Percentiles rank a stretch among this genome's conserved stretches.
phyloP scores from a whole-genome alignment of 2,113 vertebrate species.

The Sinosuthora webbiana region DNA sequence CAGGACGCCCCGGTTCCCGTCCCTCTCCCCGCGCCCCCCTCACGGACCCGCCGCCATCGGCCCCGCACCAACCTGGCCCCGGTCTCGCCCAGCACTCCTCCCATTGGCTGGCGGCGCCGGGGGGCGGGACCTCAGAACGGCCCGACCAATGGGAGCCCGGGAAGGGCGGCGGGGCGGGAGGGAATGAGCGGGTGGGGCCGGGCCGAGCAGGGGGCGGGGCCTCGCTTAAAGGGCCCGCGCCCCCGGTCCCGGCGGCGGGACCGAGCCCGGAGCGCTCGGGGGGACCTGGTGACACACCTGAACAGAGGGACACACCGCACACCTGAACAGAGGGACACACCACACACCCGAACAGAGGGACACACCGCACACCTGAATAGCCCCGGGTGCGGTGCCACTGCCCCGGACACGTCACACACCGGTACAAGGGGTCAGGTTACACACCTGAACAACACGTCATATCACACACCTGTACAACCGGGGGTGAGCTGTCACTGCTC shows the following conservation, averaged over 20 bases:
- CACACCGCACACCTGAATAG: background rate
- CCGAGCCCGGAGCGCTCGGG: background rate
- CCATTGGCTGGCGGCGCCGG: background rate
- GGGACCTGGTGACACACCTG: fast-evolving
- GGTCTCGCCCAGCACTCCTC: background rate
- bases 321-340: background rate
- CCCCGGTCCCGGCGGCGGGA: background rate
- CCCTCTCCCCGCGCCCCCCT: background rate
- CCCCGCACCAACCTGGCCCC: background rate
- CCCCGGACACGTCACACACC: background rate
- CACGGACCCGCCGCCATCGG: slow-evolving; percentile 1
- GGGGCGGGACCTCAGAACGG: background rate
- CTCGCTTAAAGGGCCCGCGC: background rate
- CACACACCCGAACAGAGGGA: background rate
- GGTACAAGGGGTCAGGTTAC: background rate
- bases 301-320: background rate
- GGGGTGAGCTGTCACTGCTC: background rate
- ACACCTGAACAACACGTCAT: background rate
- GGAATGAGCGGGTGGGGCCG: background rate
- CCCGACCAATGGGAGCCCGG: background rate
- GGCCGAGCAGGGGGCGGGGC: fast-evolving
- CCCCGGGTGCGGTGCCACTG: too few species aligned
- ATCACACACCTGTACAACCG: background rate
- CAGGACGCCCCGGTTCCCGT: background rate
- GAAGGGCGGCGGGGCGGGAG: fast-evolving